Evolutionary conservation across 2,797 vertebrate species (phyloP), one percentile per base, ranked within the genome.

Genomic region (Silurus lanzhouensis): DNA sequence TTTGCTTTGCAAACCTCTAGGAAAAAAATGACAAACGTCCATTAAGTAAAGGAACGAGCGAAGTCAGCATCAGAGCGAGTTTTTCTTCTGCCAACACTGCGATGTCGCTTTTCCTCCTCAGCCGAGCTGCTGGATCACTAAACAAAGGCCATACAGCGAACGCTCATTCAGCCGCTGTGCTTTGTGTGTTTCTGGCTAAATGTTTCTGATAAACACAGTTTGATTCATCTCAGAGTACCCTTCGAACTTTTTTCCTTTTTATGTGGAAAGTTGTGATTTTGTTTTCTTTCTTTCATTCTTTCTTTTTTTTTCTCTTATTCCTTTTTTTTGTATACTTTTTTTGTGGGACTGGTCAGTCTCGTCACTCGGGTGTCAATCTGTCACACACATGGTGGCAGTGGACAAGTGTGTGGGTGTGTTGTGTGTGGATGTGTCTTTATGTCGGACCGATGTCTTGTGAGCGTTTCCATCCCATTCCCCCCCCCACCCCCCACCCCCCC

Each of bases 341-440:
- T 89, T n/a, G 81, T 79, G 80, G 48, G 90, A 85, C 64, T 79
- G 48, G 20, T 90, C 87, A 88, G 38, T 88, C 52, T 90, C 81
- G 87, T 92, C 91, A 88, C 89, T 90, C 90, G 87, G 91, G 92
- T 89, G 86, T 88, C 88, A 89, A 87, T 88, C 91, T 93, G 90
- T 91, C 87, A 89, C 83, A 85, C 91, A 91, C 89, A 94, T 91
- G 91, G 90, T 83, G 76, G 77, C 61, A 66, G 2, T 77, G 75
- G 48, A 46, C 61, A 48, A 10, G 75, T 70, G 27, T 71, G 74
- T 31, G 25, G 52, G 72, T 74, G 71, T 79, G 68, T 57, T 70
- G 78, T 64, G 82, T 70, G 82, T 60, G 75, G 52, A 25, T 75
- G 82, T 22, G 81, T 82, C 81, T 61, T 46, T 52, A 57, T 83